Evolutionary conservation across 1,140 invertebrate genomes (phyloP).

Genomic region (Glossosoma conforme): DNA sequence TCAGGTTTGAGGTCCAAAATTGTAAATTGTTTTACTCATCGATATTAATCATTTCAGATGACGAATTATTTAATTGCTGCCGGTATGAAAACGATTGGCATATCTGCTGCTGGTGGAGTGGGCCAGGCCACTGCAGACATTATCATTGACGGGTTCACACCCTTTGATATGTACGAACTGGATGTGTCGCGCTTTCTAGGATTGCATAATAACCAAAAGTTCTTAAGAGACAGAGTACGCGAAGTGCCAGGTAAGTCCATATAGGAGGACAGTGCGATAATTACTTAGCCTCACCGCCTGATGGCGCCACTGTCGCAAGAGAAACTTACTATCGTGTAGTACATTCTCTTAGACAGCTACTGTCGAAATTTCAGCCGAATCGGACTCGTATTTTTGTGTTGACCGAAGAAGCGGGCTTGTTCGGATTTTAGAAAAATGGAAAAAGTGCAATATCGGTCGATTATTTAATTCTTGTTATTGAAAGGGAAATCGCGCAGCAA

Average conservation of each 20-base stretch:
- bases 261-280: too few relatives aligned
- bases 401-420: too few relatives aligned
- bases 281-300: background rate
- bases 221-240: conserved; percentile 85
- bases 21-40: background rate
- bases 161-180: conserved; percentile 84
- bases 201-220: conserved; percentile 93
- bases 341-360: too few relatives aligned
- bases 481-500: too few relatives aligned
- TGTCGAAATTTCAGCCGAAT: too few relatives aligned
- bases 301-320: background rate
- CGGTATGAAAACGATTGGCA: conserved; percentile 92
- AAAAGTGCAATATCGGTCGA: too few relatives aligned
- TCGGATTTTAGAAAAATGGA: too few relatives aligned
- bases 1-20: background rate
- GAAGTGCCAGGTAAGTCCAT: conserved; percentile 84
- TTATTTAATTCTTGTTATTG: too few relatives aligned
- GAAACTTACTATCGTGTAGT: too few relatives aligned
- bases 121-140: conserved; percentile 85
- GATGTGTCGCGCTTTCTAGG: conserved; percentile 92
- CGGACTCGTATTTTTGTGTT: too few relatives aligned
- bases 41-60: conserved; percentile 54
- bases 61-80: conserved; percentile 93
- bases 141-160: conserved; percentile 77
- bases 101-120: conserved; percentile 90